Conservation (phyloP, 2,113 vertebrate species). For the Heterotis niloticus region DNA sequence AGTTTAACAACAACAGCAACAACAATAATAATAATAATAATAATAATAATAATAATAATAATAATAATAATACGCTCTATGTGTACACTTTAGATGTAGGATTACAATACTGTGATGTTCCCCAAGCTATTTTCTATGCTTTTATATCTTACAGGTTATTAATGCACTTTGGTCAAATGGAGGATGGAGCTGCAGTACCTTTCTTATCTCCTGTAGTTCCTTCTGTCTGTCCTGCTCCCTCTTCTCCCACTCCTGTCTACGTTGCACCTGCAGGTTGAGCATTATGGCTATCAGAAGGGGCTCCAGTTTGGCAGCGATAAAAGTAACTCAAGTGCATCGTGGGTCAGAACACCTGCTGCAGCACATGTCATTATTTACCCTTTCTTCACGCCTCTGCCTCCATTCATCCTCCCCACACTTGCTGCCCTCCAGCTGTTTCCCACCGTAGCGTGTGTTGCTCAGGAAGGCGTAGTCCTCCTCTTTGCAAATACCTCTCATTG, state of each 20-base stretch:
- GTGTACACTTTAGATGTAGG: too few species aligned
- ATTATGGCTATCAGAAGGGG: not conserved
- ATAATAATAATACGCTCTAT: too few species aligned
- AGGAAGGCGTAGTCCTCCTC: conserved; percentile 64
- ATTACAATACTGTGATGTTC: too few species aligned
- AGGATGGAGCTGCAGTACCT: conserved; percentile 40
- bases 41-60: too few species aligned
- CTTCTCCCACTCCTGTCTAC: conserved; percentile 44
- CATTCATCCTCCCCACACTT: conserved; percentile 26
- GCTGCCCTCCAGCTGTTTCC: not conserved
- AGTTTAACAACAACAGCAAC: not conserved
- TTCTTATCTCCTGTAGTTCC: conserved; percentile 53
- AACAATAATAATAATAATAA: too few species aligned
- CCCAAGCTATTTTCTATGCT: not conserved
- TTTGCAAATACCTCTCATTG: conserved; percentile 63
- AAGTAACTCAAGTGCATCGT: not conserved
- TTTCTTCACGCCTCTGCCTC: conserved; percentile 39
- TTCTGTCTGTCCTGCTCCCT: conserved; percentile 49
- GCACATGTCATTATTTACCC: conserved; percentile 44
- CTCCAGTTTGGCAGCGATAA: not conserved
- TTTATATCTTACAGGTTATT: not conserved
- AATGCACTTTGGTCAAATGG: not conserved
- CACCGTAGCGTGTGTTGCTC: conserved; percentile 24
- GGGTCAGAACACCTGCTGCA: not conserved
- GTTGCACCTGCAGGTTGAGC: conserved; percentile 38